Base-by-base conservation (phyloP, 2,797 vertebrate genomes). In the Malurus leucopterus region DNA sequence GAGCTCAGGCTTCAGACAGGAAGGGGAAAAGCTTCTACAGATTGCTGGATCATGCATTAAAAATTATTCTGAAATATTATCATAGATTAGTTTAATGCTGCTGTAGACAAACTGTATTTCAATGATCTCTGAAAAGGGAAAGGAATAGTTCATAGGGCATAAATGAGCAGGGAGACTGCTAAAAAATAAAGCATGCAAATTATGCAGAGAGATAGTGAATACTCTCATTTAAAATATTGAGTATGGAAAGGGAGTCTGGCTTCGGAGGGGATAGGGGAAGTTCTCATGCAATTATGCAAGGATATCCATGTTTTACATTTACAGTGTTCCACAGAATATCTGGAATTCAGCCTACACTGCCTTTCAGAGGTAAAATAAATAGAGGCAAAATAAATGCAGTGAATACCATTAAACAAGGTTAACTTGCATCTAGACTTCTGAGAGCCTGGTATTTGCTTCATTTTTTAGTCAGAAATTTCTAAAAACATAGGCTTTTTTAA, bases 321-420 rank as follows among this genome's bases (percentile, higher is more conserved):
- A 43, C 12, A 76, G 76, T 10, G 14, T 91, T 93, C 54, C 15
- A 6, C 3, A 2, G 69, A 86, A 49, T 86, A 93, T 86, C 75
- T 82, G 88, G 74, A 91, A 88, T 89, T 76, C 85, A 93, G 59
- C 24, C 41, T 72, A 15, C 53, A n/a, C 22, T 69, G 80, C 49
- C 58, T 91, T 89, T 83, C 57, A 73, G 75, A 79, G 27, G 30
- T 88, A 84, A 92, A 91, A 89, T 77, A 88, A 94, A 90, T 16
- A 84, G 16, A 78, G 43, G 55, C 63, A 90, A 88, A 91, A 89
- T 76, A 91, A 84, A 70, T 40, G 7, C 7, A 72, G 9, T 62
- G 24, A 86, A 85, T 50, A 41, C 61, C 87, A 69, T 88, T 88
- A 79, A 81, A 84, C 30, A 77, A 91, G 46, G 26, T 53, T 85